These are phyloP conservation scores for Teleogryllus occipitalis DNA, from an alignment of 1,140 invertebrate genomes.

Conservation along the genomic window DNA sequence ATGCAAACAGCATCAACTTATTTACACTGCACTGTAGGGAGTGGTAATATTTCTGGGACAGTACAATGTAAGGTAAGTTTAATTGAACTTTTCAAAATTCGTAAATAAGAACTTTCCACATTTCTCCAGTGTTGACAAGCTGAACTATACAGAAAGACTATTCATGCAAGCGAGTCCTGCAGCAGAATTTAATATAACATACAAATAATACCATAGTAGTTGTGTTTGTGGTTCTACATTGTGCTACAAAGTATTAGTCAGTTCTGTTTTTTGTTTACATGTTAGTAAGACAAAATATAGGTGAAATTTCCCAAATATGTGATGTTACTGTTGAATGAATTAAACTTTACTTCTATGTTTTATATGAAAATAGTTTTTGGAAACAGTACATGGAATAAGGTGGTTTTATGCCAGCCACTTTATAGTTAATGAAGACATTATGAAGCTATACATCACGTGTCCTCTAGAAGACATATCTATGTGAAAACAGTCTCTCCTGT, in stretches of 20 bases:
- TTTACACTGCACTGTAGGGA: not conserved
- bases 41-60: not conserved
- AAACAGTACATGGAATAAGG: not conserved
- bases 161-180: constrained; percentile 3
- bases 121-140: not conserved
- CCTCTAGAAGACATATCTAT: not conserved
- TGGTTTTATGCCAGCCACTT: not conserved
- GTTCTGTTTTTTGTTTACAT: not conserved
- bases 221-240: not conserved
- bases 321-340: not conserved
- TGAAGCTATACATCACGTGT: not conserved
- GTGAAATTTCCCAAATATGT: not conserved
- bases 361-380: not conserved
- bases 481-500: not conserved
- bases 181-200: not conserved
- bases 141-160: not conserved
- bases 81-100: not conserved
- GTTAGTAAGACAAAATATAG: not conserved
- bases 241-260: not conserved
- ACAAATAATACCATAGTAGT: not conserved
- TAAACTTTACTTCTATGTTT: not conserved
- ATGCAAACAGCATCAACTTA: not conserved
- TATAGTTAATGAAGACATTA: not conserved
- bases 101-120: not conserved
- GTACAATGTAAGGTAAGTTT: not conserved